Evolutionary conservation across 2,113 vertebrate genomes (phyloP), one percentile per base, ranked within the genome.

Genomic region (Anguilla japonica): DNA sequence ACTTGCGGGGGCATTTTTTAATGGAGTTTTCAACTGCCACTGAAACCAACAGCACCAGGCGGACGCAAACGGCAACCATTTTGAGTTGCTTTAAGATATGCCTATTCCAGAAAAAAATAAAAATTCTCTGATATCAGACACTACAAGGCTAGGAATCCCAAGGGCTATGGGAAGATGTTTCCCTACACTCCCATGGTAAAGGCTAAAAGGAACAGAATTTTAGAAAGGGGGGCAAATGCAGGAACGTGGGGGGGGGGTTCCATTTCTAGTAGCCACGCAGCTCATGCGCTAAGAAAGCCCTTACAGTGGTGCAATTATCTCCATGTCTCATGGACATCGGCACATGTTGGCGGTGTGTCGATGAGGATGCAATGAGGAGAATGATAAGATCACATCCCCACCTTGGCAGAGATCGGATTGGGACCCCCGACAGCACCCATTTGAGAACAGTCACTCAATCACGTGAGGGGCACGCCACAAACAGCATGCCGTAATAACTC

Each of bases 351-450:
- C 43, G 43, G 43, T 46, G 43, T 87, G 90, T 91, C 88, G 84
- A 84, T 89, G 87, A 87, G n/a, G 86, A 92, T 90, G 90, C 90
- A 56, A 82, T 84, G 89, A 11, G 2, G 87, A 94, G 91, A 78
- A 81, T 43, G 88, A 91, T 90, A 90, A 87, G 88, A 92, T 88
- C 83, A 11, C 2, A 2, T 89, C 88, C 46, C 85, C 79, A 92
- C 93, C 93, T 91, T n/a, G 87, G 84, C 84, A 92, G 79, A 86
- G 83, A 89, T 87, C 88, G 93, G 93, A 95, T 94, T 95, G 95
- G 26, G 94, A 93, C 93, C 87, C 79, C 87, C 41, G 94, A 91
- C 91, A 90, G 86, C 5, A 13, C 81, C 86, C 91, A n/a, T 89
- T 88, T 89, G 89, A 91, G 93, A 89, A 94, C 88, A 85, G 92